Evolutionary conservation across 30 jellyfish, hydroid and myxozoan species (phyloP), one percentile per base, ranked within the genome.

Genomic region (Rhopilema esculentum): DNA sequence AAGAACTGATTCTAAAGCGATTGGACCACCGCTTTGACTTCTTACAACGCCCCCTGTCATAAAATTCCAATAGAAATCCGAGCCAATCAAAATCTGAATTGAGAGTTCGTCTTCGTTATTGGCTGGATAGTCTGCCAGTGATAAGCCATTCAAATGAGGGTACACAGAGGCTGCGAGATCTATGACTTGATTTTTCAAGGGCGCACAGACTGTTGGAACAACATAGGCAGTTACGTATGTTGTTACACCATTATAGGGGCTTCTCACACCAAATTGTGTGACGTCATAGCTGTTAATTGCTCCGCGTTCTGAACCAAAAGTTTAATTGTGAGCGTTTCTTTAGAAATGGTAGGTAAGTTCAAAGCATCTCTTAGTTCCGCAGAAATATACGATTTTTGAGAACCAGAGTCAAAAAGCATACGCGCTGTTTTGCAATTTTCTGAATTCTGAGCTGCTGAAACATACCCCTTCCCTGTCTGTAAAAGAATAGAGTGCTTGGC

Each of bases 1-100:
- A 20, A 83, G 50, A 9, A 1, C 27, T 28, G 94, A 74, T 26
- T 75, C 82, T n/a, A 75, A 48, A 12, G 94, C 89, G 1, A 65
- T 26, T 31, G 83, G 94, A 19, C 85, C 88, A n/a, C n/a, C n/a
- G n/a, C n/a, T n/a, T n/a, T n/a, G n/a, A n/a, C n/a, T n/a, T n/a
- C n/a, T n/a, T n/a, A n/a, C n/a, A n/a, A n/a, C n/a, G n/a, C n/a
- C n/a, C n/a, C n/a, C n/a, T n/a, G n/a, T n/a, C n/a, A n/a, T n/a
- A n/a, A n/a, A n/a, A n/a, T n/a, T n/a, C n/a, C n/a, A n/a, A n/a
- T n/a, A n/a, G n/a, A n/a, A n/a, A n/a, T n/a, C n/a, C n/a, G n/a
- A n/a, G n/a, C n/a, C n/a, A n/a, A n/a, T n/a, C n/a, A n/a, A n/a
- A n/a, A n/a, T n/a, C n/a, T n/a, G n/a, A n/a, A n/a, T n/a, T n/a